Evolutionary conservation across 2,113 vertebrate species (phyloP).

Genomic region (Nibea albiflora): DNA sequence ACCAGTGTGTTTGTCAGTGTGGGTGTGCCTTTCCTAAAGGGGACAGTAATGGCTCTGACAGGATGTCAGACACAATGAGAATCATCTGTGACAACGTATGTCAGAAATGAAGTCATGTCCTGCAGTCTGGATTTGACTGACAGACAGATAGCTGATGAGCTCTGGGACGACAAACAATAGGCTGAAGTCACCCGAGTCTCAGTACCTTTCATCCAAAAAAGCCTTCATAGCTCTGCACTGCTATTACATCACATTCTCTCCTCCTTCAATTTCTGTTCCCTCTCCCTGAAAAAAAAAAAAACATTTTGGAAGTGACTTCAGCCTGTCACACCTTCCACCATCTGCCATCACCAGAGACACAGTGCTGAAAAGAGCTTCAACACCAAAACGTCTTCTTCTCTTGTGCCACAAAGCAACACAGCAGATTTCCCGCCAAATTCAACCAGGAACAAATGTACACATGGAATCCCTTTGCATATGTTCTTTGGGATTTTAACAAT

Average conservation of each 20-base stretch:
- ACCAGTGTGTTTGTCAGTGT: constrained; percentile 5
- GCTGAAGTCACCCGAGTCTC: constrained; percentile 3
- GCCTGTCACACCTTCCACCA: constrained; percentile 26
- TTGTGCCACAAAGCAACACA: background rate
- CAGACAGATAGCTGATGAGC: constrained; percentile 41
- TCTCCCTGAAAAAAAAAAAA: constrained; percentile 9
- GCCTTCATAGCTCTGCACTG: background rate
- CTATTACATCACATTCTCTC: background rate
- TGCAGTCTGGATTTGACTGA: constrained; percentile 38
- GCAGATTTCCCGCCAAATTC: constrained; percentile 7
- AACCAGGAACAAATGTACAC: background rate
- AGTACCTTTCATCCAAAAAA: constrained; percentile 14
- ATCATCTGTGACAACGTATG: constrained; percentile 58
- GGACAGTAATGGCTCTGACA: constrained; percentile 64
- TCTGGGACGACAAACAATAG: constrained; percentile 1
- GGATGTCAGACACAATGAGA: constrained; percentile 58
- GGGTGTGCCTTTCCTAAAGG: constrained; percentile 15
- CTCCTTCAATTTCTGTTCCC: constrained; percentile 9
- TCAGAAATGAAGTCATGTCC: constrained; percentile 53
- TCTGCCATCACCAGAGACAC: constrained; percentile 33
- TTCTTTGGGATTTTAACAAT: background rate
- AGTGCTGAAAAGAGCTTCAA: background rate
- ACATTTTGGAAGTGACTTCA: constrained; percentile 12
- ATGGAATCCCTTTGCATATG: background rate
- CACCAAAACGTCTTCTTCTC: constrained; percentile 11